Evolutionary conservation across 2,888 invertebrate species (phyloP), one percentile per base, ranked within the genome.

Genomic region (Phalera bucephala): DNA sequence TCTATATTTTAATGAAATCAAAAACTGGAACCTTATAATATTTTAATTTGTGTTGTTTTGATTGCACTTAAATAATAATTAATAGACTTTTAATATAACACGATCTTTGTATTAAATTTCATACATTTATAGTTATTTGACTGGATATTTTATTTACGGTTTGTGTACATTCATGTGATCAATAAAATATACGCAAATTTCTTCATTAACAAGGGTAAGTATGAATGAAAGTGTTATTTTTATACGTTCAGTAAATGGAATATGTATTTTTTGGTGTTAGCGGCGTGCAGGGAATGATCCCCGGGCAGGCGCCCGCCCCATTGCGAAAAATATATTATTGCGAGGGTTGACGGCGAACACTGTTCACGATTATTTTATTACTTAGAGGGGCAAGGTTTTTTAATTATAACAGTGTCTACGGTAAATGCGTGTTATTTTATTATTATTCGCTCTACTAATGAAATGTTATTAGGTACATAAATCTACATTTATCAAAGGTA

Each of bases 141-240:
- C 46, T 45, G 9, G 31, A 37, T 58, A n/a, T 64, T 56, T 55
- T 52, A 52, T 63, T 49, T 46, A 61, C 50, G 61, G 51, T 74
- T 79, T 75, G 72, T 77, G 74, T 75, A 73, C 69, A 78, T 72
- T 78, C 78, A 80, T 82, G 84, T 86, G 86, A 87, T 84, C 84
- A 64, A 86, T 87, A 85, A 55, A 59, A 59, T 61, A 59, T 49
- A 63, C 52, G 46, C 55, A 45, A 58, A 62, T 68, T 70, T 67
- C 58, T 64, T 66, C 62, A 23, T 61, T 70, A 59, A 53, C 65
- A 67, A 59, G 64, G 84, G 88, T 88, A 84, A 64, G 86, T 84
- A 75, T 84, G 66, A 83, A 77, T 80, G 60, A 82, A 77, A 80
- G 49, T 62, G 30, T 26, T 40, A 22, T 42, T 54, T 54, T 57